phyloP scores from a whole-genome alignment of 1,140 invertebrate species.

The Achatina immaculata region DNA sequence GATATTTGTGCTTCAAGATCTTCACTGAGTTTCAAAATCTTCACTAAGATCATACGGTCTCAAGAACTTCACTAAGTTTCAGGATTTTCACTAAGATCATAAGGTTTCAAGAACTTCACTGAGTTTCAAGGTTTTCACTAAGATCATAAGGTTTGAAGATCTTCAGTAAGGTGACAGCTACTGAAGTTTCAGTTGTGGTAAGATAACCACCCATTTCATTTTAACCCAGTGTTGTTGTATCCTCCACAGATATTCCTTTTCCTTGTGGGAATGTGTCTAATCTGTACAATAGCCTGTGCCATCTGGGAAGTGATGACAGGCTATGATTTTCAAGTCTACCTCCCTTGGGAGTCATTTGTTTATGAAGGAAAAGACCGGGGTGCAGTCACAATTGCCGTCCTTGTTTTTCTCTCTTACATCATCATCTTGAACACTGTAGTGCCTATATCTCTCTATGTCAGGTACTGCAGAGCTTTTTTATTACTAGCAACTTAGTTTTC shows the following conservation, averaged over 20 bases:
- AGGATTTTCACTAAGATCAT: too few species aligned
- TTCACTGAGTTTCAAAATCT: too few species aligned
- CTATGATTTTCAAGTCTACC: conserved; percentile 88
- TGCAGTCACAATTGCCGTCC: conserved; percentile 91
- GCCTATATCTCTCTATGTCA: conserved; percentile 99
- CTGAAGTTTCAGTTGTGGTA: too few species aligned
- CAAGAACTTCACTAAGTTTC: too few species aligned
- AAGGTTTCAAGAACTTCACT: too few species aligned
- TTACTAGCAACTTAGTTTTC: conserved; percentile 88
- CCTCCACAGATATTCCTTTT: conserved; percentile 99
- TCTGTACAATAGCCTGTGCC: conserved; percentile 96
- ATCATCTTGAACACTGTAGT: conserved; percentile 99
- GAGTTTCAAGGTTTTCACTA: too few species aligned
- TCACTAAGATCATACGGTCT: too few species aligned
- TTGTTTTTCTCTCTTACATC: conserved; percentile 99
- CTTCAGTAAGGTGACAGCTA: too few species aligned
- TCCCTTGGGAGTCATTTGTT: conserved; percentile 95
- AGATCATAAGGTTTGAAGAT: too few species aligned
- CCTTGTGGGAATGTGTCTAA: conserved; percentile 95
- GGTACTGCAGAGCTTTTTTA: conserved; percentile 73
- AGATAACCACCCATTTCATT: too few species aligned
- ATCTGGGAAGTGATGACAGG: conserved; percentile 89
- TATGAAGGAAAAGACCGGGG: conserved; percentile 76
- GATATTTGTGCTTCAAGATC: too few species aligned
- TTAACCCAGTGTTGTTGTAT: too few species aligned